Conservation (phyloP, 2,888 invertebrate species). For the Epistrophe eligans region DNA sequence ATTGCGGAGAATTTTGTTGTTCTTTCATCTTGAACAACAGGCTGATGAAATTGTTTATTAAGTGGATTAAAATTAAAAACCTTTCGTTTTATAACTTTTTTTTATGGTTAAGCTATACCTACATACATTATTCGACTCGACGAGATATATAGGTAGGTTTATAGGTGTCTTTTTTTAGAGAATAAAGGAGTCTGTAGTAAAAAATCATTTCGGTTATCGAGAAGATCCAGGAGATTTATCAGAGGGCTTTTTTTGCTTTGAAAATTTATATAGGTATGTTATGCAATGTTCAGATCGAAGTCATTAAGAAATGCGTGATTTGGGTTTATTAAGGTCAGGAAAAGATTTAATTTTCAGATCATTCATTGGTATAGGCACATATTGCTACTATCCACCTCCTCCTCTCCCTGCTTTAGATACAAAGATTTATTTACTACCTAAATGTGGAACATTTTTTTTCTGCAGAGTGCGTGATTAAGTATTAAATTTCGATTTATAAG, state of each 20-base stretch:
- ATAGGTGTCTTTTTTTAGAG: not conserved
- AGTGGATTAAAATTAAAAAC: constrained; percentile 16
- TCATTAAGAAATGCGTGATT: constrained; percentile 14
- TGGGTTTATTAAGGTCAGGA: constrained; percentile 11
- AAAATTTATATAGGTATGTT: not conserved
- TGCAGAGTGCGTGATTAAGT: not conserved
- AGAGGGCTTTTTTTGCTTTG: not conserved
- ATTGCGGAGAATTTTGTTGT: constrained; percentile 31
- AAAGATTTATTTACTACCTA: not conserved
- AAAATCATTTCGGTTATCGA: constrained; percentile 9
- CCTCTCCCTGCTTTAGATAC: too few relatives aligned
- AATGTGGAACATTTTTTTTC: not conserved
- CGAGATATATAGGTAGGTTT: not conserved
- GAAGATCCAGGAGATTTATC: not conserved
- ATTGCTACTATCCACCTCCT: too few relatives aligned
- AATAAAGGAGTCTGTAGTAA: not conserved
- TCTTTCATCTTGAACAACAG: constrained; percentile 3
- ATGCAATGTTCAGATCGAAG: not conserved
- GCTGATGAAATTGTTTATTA: constrained; percentile 36
- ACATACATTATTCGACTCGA: not conserved
- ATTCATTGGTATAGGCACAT: not conserved
- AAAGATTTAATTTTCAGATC: not conserved
- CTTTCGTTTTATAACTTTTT: constrained; percentile 16
- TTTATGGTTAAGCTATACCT: not conserved
- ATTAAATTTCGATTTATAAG: constrained; percentile 5